Percentiles rank a stretch among this genome's conserved stretches.
phyloP scores from a whole-genome alignment of 1,140 invertebrate genomes.

The Physella acuta region DNA sequence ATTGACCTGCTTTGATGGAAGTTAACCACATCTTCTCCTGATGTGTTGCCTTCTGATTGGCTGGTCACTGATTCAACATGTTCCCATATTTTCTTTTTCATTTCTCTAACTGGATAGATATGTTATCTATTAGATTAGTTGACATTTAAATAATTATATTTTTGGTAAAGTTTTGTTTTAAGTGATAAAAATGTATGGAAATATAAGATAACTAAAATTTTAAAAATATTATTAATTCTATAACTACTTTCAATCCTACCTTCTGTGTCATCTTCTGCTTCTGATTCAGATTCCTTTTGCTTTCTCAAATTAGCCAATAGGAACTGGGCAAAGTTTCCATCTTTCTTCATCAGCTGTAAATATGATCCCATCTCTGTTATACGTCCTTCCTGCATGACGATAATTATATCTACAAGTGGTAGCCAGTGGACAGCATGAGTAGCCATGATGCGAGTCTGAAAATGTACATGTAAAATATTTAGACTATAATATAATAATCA shows the following conservation, averaged over 20 bases:
- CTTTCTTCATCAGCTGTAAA: conserved; percentile 37
- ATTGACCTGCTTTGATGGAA: conserved; percentile 22
- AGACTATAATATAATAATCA: too few species aligned
- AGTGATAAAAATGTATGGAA: too few species aligned
- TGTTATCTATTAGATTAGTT: too few species aligned
- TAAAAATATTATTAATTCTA: not conserved
- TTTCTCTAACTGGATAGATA: conserved; percentile 27
- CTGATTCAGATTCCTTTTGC: not conserved
- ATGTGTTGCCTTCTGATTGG: conserved; percentile 40
- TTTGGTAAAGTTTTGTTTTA: too few species aligned
- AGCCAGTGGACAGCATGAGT: conserved; percentile 41
- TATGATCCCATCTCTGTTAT: conserved; percentile 52
- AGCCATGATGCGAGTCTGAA: conserved; percentile 44
- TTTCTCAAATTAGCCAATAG: conserved; percentile 17
- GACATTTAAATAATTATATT: too few species aligned
- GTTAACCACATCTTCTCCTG: conserved; percentile 37
- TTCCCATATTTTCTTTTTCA: conserved; percentile 25
- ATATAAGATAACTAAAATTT: too few species aligned
- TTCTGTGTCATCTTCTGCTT: conserved; percentile 10
- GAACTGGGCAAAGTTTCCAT: conserved; percentile 46
- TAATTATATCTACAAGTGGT: conserved; percentile 48
- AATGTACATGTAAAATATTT: too few species aligned
- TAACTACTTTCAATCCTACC: not conserved
- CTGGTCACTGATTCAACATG: conserved; percentile 34
- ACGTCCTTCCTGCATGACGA: conserved; percentile 45